These are phyloP conservation scores for Lasiurus borealis DNA, from an alignment of 2,113 vertebrate species.

Conservation along the genomic window DNA sequence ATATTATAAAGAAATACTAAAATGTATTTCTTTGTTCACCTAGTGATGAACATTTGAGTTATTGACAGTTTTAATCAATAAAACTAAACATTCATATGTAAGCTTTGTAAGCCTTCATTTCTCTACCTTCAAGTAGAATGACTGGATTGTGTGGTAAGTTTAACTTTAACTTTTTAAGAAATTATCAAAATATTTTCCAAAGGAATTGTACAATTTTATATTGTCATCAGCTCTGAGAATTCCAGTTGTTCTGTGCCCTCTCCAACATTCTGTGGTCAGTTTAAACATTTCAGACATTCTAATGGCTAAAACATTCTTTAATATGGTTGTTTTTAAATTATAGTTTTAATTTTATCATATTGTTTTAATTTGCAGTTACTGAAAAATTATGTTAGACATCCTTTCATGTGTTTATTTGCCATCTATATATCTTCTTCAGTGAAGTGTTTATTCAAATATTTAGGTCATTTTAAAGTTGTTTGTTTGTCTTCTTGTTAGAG, in stretches of 20 bases:
- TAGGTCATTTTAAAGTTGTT: not conserved
- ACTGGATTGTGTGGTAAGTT: not conserved
- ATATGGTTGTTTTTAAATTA: not conserved
- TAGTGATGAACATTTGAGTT: too few relatives aligned
- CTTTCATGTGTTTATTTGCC: not conserved
- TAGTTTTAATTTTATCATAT: not conserved
- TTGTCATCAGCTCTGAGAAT: not conserved
- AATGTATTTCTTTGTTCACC: not conserved
- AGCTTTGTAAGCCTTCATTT: not conserved
- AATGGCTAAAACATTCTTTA: not conserved
- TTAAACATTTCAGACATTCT: not conserved
- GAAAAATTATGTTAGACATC: not conserved
- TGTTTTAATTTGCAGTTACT: not conserved
- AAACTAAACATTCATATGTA: not conserved
- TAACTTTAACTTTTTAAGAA: not conserved
- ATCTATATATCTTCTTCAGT: not conserved
- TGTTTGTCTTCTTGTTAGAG: not conserved
- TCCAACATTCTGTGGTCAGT: not conserved
- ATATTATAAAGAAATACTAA: not conserved
- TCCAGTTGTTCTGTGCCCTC: not conserved
- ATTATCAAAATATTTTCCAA: not conserved
- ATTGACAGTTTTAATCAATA: not conserved
- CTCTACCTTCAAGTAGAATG: not conserved
- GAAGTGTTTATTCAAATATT: not conserved
- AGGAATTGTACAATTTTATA: not conserved